Base-by-base conservation (phyloP, 2,797 vertebrate species). In the Margarornis squamiger region DNA sequence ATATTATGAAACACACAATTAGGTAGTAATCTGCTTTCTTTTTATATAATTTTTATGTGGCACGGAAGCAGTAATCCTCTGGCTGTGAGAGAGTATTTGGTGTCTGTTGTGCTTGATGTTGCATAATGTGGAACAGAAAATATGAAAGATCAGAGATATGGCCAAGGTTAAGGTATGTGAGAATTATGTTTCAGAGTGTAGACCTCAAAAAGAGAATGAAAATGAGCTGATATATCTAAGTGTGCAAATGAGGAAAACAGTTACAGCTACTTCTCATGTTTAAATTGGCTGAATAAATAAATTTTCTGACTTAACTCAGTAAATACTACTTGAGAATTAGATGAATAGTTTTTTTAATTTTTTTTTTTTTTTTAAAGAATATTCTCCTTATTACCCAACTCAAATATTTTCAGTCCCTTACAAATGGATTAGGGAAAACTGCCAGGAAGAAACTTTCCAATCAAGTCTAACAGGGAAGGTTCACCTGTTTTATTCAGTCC, bases 241-340 rank as follows among this genome's bases (percentile, higher is more conserved):
- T 2, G 74, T 48, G 36, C 17, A 85, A 85, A 74, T 27, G 11
- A 94, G 23, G 8, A 80, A 91, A 89, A 77, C 8, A 51, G 15
- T 26, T 87, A 76, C 72, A 88, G 41, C 5, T 41, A 81, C 32
- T 14, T n/a, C 34, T 86, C 24, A 18, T 1, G 0, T 59, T 4
- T 38, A 75, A 48, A 6, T 71, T 71, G 36, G n/a, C 20, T 55
- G 67, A 95, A 96, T 57, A 96, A 75, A 65, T 95, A 72, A 51
- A 86, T 92, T 95, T 94, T 92, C 66, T 81, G 65, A 41, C 89
- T 80, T 94, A 91, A 87, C 83, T 95, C 78, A 39, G 88, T 63
- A 96, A 95, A 90, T 68, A 90, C 43, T 73, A 19, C 39, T 73
- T 90, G 52, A 97, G 46, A 82, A 18, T 57, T 57, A 67, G 32